A percentile compares a stretch with the other conserved stretches of the same genome.
Conservation (phyloP, 2,888 invertebrate genomes). For the Prenolepis imparis region DNA sequence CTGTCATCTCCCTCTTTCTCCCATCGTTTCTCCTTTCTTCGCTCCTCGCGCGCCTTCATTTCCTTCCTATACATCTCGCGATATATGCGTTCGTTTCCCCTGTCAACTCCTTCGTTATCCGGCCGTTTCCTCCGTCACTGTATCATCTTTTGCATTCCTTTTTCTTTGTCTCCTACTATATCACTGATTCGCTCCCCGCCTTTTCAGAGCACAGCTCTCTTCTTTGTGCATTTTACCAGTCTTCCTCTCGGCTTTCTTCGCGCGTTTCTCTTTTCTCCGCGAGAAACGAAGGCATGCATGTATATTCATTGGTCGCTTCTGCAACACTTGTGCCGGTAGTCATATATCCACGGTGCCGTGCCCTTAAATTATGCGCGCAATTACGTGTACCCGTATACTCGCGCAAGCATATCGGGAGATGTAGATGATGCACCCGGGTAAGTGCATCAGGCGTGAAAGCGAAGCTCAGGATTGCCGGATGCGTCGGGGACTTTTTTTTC, state of each 20-base stretch:
- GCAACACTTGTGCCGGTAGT: conserved; percentile 68
- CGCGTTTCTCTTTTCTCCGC: conserved; percentile 6
- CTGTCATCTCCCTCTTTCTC: conserved; percentile 60
- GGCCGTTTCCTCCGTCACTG: conserved; percentile 10
- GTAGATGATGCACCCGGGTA: conserved; percentile 50
- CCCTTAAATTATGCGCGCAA: conserved; percentile 84
- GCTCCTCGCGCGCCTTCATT: conserved; percentile 6
- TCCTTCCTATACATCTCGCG: conserved; percentile 23
- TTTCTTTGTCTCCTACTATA: conserved; percentile 22
- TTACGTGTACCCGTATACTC: conserved; percentile 77
- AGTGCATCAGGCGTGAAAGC: conserved; percentile 56
- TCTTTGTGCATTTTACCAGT: conserved; percentile 21
- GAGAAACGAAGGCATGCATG: conserved; percentile 11
- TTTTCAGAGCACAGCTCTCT: background rate
- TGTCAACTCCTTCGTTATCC: conserved; percentile 43
- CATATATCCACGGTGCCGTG: conserved; percentile 78
- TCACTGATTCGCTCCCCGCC: conserved; percentile 35
- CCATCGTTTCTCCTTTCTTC: conserved; percentile 4
- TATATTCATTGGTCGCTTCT: conserved; percentile 32
- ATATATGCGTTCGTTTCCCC: conserved; percentile 40
- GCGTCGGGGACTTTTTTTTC: conserved; percentile 8
- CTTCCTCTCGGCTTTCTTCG: background rate
- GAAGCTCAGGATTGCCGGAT: conserved; percentile 44
- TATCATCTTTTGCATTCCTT: conserved; percentile 36
- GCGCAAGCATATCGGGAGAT: conserved; percentile 65